Percentiles rank a stretch among this genome's conserved stretches.
Conservation (phyloP, 2,888 invertebrate genomes). For the Eustalomyia histrio region DNA sequence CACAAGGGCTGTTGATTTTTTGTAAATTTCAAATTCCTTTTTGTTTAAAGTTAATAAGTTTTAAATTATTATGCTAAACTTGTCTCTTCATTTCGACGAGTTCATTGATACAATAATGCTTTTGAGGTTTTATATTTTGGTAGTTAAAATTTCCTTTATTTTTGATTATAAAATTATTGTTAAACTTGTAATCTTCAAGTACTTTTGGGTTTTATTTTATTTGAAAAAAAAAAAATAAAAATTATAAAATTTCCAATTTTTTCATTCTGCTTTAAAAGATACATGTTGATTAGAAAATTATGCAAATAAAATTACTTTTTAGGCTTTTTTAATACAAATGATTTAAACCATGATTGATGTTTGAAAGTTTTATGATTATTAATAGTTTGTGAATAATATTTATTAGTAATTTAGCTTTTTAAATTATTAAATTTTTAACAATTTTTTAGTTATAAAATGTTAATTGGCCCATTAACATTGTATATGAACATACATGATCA, state of each 20-base stretch:
- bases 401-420: neutral
- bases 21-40: conserved; percentile 1
- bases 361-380: neutral
- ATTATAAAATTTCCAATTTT: neutral
- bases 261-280: conserved; percentile 24
- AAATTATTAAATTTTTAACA: too few relatives aligned
- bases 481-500: too few relatives aligned
- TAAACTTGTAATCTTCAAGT: conserved; percentile 27
- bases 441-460: too few relatives aligned
- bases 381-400: neutral
- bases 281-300: conserved; percentile 21
- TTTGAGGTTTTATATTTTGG: conserved; percentile 18
- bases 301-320: conserved; percentile 15
- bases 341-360: conserved; percentile 1
- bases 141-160: conserved; percentile 44
- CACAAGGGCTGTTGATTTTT: neutral
- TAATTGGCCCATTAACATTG: too few relatives aligned
- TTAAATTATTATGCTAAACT: conserved; percentile 59
- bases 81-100: conserved; percentile 50
- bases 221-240: too few relatives aligned
- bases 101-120: conserved; percentile 59
- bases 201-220: neutral
- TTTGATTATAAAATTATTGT: conserved; percentile 8
- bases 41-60: conserved; percentile 25
- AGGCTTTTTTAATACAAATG: neutral